Conservation (phyloP, 2,113 vertebrate genomes). For the Craseonycteris thonglongyai region DNA sequence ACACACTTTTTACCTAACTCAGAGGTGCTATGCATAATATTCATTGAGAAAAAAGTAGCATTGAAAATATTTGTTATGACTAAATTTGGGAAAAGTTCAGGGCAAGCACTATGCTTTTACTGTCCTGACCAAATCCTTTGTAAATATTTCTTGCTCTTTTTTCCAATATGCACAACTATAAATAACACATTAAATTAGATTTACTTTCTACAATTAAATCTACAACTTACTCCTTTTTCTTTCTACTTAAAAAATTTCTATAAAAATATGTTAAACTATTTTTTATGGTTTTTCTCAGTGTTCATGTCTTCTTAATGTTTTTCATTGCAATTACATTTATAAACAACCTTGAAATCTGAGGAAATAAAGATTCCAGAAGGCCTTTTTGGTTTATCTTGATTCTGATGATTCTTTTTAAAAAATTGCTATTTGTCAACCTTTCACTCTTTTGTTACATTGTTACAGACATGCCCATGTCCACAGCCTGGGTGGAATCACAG, state of each 20-base stretch:
- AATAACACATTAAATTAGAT: background rate
- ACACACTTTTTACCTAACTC: background rate
- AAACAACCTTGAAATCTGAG: background rate
- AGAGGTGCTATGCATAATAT: background rate
- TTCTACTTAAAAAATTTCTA: background rate
- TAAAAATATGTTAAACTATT: background rate
- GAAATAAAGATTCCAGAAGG: background rate
- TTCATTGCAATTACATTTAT: background rate
- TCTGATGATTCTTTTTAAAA: background rate
- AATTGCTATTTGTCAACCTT: background rate
- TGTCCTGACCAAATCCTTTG: background rate
- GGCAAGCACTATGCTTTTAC: background rate
- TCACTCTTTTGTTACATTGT: fast-evolving
- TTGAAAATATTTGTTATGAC: background rate
- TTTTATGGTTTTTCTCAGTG: background rate
- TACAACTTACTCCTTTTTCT: background rate
- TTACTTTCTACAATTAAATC: background rate
- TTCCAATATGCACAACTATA: background rate
- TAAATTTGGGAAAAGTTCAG: background rate
- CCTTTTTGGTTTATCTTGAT: background rate
- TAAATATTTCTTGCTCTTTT: background rate
- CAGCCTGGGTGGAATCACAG: fast-evolving
- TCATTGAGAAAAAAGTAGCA: background rate
- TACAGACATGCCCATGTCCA: background rate
- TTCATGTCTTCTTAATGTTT: background rate